phyloP scores from a whole-genome alignment of 2,888 invertebrate species.

The Pecten maximus region DNA sequence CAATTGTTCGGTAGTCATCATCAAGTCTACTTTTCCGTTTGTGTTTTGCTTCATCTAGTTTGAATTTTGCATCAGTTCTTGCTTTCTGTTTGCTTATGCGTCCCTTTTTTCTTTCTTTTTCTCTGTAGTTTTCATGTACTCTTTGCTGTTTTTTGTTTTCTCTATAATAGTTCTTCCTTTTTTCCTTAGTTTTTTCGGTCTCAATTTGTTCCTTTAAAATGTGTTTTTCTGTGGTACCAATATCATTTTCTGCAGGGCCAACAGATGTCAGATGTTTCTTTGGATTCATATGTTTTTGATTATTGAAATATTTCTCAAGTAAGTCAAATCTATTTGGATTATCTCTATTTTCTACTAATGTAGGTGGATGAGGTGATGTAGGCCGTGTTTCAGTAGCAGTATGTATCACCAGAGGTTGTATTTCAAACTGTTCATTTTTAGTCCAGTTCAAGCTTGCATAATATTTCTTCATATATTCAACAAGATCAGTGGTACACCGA shows the following conservation, averaged over 20 bases:
- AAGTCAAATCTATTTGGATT: background rate
- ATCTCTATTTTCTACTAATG: background rate
- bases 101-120: background rate
- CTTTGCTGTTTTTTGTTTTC: background rate
- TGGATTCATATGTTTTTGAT: background rate
- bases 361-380: background rate
- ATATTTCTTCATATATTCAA: background rate
- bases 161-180: background rate
- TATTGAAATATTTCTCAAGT: background rate
- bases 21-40: too few species aligned
- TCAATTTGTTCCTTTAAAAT: too few species aligned
- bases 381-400: background rate
- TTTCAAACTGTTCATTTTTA: background rate
- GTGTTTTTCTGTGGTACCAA: background rate
- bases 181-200: background rate
- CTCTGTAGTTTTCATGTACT: background rate
- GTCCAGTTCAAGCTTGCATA: background rate
- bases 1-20: too few species aligned
- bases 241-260: background rate
- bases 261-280: background rate
- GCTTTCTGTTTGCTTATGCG: background rate
- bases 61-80: too few species aligned
- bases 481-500: background rate
- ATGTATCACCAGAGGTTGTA: background rate
- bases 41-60: too few species aligned